These are phyloP conservation scores for Myotis yumanensis DNA, from an alignment of 2,113 vertebrate species.

Conservation along the genomic window DNA sequence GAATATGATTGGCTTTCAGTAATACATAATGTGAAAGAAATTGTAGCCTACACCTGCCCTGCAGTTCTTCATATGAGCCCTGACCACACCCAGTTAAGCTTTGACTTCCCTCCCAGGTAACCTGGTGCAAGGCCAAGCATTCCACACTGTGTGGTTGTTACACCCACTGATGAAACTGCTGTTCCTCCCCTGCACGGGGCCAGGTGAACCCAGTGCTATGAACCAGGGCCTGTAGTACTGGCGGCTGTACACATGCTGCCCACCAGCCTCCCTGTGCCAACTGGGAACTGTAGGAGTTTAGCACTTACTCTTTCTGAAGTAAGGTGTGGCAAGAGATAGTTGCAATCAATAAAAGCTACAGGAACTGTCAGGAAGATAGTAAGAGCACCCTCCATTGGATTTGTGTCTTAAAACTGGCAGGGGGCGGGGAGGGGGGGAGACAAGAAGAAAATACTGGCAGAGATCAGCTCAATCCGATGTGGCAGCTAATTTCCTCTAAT, in stretches of 20 bases:
- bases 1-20: background rate
- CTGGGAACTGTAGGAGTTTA: background rate
- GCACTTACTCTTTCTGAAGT: background rate
- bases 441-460: background rate
- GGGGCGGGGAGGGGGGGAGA: too few species aligned
- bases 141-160: background rate
- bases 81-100: background rate
- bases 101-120: background rate
- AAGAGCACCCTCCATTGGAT: background rate
- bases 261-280: accelerated
- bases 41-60: background rate
- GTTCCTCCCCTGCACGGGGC: background rate
- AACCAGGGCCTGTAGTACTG: background rate
- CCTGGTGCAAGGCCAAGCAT: background rate
- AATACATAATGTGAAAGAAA: background rate
- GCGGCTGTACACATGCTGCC: background rate
- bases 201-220: background rate
- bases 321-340: background rate
- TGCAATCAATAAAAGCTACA: background rate
- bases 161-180: background rate
- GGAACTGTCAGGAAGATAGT: background rate
- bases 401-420: background rate
- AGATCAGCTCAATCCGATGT: background rate
- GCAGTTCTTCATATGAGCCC: background rate
- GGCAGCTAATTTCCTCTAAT: background rate